A percentile compares a stretch with the other conserved stretches of the same genome.
These are phyloP conservation scores for Diacarnus erythraeanus DNA, from an alignment of 37 sponge, comb jelly and placozoan genomes.

Conservation along the genomic window DNA sequence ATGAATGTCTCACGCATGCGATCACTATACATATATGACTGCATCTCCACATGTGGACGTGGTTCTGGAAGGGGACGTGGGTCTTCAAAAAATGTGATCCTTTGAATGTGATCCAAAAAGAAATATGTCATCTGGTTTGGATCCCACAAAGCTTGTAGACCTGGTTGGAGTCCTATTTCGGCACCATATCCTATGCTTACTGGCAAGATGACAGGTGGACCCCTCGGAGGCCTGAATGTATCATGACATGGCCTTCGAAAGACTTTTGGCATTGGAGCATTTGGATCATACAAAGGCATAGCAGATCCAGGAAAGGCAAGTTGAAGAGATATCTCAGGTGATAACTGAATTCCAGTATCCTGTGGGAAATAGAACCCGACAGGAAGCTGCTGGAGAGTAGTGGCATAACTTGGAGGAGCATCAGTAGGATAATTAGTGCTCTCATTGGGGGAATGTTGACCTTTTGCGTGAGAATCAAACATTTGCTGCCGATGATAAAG, in stretches of 20 bases:
- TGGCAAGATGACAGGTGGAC: conserved; percentile 64
- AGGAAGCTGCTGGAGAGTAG: conserved; percentile 60
- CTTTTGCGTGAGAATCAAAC: conserved; percentile 16
- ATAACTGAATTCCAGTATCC: conserved; percentile 33
- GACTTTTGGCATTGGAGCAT: conserved; percentile 43
- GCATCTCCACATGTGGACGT: conserved; percentile 32
- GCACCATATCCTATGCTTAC: conserved; percentile 85
- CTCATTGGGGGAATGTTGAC: neutral
- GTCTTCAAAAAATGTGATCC: conserved; percentile 72
- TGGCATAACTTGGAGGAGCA: conserved; percentile 60
- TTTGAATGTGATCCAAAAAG: conserved; percentile 71
- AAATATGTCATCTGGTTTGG: conserved; percentile 58
- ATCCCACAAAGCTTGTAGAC: conserved; percentile 84
- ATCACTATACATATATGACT: conserved; percentile 48
- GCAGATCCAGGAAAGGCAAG: conserved; percentile 49
- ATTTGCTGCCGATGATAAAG: conserved; percentile 38
- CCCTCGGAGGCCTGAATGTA: conserved; percentile 75
- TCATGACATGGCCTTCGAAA: conserved; percentile 69
- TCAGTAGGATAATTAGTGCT: conserved; percentile 5
- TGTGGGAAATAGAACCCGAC: conserved; percentile 69
- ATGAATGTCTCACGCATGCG: conserved; percentile 22
- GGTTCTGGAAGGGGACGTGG: conserved; percentile 63
- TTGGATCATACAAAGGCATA: conserved; percentile 57
- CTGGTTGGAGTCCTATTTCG: conserved; percentile 69
- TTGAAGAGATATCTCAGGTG: conserved; percentile 14